Percentiles rank a stretch among this genome's conserved stretches.
Evolutionary conservation across 2,888 invertebrate genomes (phyloP).

Genomic region (Brenthis ino): DNA sequence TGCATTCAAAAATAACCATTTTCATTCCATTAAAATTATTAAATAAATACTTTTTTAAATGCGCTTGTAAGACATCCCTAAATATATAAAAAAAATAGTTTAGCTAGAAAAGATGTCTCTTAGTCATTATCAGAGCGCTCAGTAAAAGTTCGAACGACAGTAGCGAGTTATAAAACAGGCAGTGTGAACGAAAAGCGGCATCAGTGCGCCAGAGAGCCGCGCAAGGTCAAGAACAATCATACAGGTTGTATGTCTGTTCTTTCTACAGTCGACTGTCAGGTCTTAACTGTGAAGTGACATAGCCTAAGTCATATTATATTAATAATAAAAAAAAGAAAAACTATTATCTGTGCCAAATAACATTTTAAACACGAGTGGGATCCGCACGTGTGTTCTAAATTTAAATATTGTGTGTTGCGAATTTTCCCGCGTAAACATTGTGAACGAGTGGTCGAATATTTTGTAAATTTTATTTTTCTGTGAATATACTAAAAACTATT

Average conservation of each 20-base stretch:
- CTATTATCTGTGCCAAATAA: constrained; percentile 33
- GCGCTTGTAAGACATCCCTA: too few relatives aligned
- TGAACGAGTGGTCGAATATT: constrained; percentile 27
- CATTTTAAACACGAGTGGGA: constrained; percentile 39
- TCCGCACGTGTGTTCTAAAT: constrained; percentile 58
- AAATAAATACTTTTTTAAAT: too few relatives aligned
- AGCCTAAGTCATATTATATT: constrained; percentile 44
- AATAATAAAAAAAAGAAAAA: constrained; percentile 43
- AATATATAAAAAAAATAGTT: not conserved
- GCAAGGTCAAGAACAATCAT: constrained; percentile 76
- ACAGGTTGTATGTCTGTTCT: constrained; percentile 49
- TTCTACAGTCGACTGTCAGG: constrained; percentile 66
- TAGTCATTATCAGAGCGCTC: constrained; percentile 44
- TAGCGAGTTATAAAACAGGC: constrained; percentile 76
- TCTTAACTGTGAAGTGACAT: constrained; percentile 62
- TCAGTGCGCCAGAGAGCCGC: constrained; percentile 68
- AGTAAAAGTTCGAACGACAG: constrained; percentile 73
- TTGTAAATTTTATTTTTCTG: constrained; percentile 1
- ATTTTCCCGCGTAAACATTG: constrained; percentile 44
- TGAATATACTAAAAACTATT: constrained; percentile 17
- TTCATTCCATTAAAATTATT: too few relatives aligned
- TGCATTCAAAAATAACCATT: too few relatives aligned
- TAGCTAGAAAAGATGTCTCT: constrained; percentile 30
- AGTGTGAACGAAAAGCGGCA: constrained; percentile 67
- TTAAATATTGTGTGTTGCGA: constrained; percentile 50